phyloP scores from a whole-genome alignment of 2,797 vertebrate species.

The Argentina silus region DNA sequence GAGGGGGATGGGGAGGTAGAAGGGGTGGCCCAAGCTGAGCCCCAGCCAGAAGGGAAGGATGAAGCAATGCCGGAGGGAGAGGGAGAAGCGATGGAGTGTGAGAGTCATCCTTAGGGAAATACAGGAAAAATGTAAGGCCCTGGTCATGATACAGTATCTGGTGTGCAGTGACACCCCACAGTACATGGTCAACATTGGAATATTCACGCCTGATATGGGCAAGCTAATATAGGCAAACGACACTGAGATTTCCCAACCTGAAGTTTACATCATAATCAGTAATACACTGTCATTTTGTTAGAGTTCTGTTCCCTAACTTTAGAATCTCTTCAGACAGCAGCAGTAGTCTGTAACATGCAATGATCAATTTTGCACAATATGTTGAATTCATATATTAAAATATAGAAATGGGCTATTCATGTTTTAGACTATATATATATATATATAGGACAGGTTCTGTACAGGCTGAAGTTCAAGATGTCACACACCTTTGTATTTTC shows the following conservation, averaged over 20 bases:
- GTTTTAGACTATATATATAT: not conserved
- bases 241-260: not conserved
- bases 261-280: slow-evolving; percentile 1
- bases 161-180: slow-evolving; percentile 3
- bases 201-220: not conserved
- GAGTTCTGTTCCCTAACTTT: not conserved
- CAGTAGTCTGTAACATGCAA: slow-evolving; percentile 3
- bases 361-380: slow-evolving; percentile 46
- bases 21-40: slow-evolving; percentile 59
- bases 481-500: slow-evolving; percentile 2
- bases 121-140: not conserved
- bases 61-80: slow-evolving; percentile 34
- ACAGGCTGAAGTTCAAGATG: not conserved
- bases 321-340: slow-evolving; percentile 6
- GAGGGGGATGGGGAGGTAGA: slow-evolving; percentile 58
- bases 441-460: not conserved
- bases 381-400: slow-evolving; percentile 53
- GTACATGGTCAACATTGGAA: not conserved
- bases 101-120: slow-evolving; percentile 39
- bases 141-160: not conserved
- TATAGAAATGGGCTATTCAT: slow-evolving; percentile 27
- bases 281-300: not conserved
- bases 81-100: slow-evolving; percentile 52
- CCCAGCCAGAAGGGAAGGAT: slow-evolving; percentile 25
- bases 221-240: not conserved